Evolutionary conservation across 2,113 vertebrate species (phyloP).

Genomic region (Petrocephalus zakoni): DNA sequence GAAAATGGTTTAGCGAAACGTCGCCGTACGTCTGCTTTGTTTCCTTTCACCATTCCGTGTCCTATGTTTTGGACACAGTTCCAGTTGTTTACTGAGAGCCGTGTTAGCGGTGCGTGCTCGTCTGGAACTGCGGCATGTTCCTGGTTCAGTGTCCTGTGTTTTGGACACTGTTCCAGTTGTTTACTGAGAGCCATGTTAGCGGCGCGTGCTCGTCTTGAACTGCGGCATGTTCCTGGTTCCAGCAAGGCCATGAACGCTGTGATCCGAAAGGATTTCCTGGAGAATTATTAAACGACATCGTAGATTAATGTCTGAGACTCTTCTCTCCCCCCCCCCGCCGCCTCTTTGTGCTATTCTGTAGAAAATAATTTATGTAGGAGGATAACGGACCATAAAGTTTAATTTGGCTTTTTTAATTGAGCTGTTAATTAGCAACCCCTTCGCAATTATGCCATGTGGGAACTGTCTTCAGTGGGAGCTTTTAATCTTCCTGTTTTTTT

Average conservation of each 20-base stretch:
- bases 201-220: no score
- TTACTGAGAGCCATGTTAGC: neutral
- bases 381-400: constrained; percentile 68
- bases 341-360: neutral
- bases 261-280: constrained; percentile 8
- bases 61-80: neutral
- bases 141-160: neutral
- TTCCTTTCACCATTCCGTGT: neutral
- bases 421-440: constrained; percentile 72
- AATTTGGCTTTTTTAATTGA: constrained; percentile 78
- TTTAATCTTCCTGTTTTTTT: constrained; percentile 49
- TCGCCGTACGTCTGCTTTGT: neutral
- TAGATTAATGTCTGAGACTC: constrained; percentile 17
- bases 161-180: neutral
- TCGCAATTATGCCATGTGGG: constrained; percentile 37
- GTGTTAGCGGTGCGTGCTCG: no score
- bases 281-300: constrained; percentile 18
- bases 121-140: no score
- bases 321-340: neutral
- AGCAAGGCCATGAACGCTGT: neutral
- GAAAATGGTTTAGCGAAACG: neutral
- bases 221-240: no score
- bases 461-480: constrained; percentile 51
- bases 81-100: neutral
- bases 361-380: constrained; percentile 50